phyloP scores from a whole-genome alignment of 1,140 invertebrate species.

The Zaprionus camerounensis region DNA sequence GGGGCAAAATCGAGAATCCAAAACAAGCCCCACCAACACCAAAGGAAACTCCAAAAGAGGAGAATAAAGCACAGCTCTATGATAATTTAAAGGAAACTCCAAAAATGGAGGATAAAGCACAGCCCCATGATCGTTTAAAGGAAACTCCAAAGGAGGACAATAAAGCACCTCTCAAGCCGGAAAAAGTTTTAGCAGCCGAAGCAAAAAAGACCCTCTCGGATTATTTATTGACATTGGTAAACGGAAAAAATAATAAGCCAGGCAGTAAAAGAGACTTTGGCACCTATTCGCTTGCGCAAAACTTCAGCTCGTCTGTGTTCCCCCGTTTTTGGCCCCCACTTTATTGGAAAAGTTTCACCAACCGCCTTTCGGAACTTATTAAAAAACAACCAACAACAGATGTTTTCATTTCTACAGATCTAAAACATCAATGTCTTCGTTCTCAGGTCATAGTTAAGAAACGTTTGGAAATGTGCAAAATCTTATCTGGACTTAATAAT shows the following conservation, averaged over 20 bases:
- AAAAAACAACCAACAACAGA: not conserved
- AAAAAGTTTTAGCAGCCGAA: not conserved
- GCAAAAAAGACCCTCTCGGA: not conserved
- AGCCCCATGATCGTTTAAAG: not conserved
- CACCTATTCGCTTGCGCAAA: not conserved
- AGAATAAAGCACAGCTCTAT: too few species aligned
- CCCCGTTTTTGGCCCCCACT: not conserved
- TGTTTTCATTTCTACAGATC: slow-evolving; percentile 30
- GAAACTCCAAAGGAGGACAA: not conserved
- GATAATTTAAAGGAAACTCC: not conserved
- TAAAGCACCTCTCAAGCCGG: not conserved
- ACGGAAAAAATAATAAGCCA: slow-evolving; percentile 4
- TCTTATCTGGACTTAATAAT: too few species aligned
- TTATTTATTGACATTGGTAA: slow-evolving; percentile 13
- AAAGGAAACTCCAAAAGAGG: not conserved
- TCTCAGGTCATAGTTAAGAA: not conserved
- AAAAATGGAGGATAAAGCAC: not conserved
- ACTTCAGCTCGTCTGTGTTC: not conserved
- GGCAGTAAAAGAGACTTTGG: slow-evolving; percentile 12
- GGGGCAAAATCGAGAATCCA: not conserved
- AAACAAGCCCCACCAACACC: not conserved
- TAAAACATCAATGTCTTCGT: slow-evolving; percentile 20
- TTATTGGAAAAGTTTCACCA: not conserved
- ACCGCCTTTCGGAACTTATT: not conserved
- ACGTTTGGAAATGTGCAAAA: not conserved